Percentiles rank a stretch among this genome's conserved stretches.
Conservation (phyloP, 2,113 vertebrate genomes). For the Antennarius striatus region DNA sequence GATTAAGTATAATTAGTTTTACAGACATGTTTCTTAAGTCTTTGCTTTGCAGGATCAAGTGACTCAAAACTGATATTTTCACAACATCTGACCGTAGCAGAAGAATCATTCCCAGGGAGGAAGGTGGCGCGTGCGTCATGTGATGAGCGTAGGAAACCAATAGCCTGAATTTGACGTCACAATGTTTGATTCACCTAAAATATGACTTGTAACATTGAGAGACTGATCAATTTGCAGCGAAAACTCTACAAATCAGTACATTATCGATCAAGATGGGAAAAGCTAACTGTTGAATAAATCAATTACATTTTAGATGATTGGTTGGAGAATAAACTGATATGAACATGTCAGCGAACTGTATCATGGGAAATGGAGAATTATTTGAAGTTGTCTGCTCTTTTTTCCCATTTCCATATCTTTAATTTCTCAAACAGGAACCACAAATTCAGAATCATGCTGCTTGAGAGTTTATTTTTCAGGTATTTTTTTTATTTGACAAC, state of each 20-base stretch:
- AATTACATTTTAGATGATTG: neutral
- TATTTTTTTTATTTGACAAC: too few relatives aligned
- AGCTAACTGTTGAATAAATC: neutral
- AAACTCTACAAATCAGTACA: too few relatives aligned
- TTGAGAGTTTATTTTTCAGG: too few relatives aligned
- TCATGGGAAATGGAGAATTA: neutral
- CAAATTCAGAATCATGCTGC: too few relatives aligned
- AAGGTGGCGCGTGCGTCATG: neutral
- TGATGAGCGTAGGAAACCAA: neutral
- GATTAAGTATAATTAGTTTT: slow-evolving; percentile 56
- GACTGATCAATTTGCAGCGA: too few relatives aligned
- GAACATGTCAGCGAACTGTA: too few relatives aligned
- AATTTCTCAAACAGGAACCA: neutral
- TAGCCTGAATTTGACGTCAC: neutral
- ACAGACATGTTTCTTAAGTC: slow-evolving; percentile 37
- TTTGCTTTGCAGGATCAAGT: slow-evolving; percentile 21
- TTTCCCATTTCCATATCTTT: neutral
- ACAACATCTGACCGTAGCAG: slow-evolving; percentile 29
- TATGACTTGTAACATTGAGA: too few relatives aligned
- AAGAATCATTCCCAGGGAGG: slow-evolving; percentile 24
- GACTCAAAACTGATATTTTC: slow-evolving; percentile 48
- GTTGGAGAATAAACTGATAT: neutral
- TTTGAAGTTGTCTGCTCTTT: neutral
- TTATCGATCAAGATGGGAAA: too few relatives aligned
- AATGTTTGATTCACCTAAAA: neutral